These are phyloP conservation scores for Perdita meconis DNA, from an alignment of 2,888 invertebrate species.

Conservation along the genomic window DNA sequence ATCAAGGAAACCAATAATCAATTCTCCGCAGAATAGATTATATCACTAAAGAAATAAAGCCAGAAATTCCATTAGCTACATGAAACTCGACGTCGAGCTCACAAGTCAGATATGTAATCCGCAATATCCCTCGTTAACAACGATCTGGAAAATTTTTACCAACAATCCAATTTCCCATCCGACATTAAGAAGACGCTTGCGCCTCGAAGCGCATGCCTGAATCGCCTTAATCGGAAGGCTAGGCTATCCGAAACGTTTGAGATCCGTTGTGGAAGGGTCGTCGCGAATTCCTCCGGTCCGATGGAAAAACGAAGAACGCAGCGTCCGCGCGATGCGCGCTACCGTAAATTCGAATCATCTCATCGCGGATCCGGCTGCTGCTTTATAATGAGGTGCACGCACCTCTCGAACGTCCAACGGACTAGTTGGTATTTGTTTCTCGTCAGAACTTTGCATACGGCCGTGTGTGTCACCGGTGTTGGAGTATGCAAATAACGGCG, in stretches of 20 bases:
- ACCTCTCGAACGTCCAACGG: conserved; percentile 58
- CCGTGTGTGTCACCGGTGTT: conserved; percentile 59
- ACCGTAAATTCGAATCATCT: conserved; percentile 69
- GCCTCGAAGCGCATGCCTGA: neutral
- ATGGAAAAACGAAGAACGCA: conserved; percentile 17
- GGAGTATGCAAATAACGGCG: conserved; percentile 67
- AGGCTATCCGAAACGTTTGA: neutral
- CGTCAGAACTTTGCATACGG: conserved; percentile 73
- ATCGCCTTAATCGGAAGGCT: conserved; percentile 35
- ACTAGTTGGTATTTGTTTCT: conserved; percentile 73
- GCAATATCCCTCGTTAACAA: no score
- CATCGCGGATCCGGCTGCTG: conserved; percentile 57
- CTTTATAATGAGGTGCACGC: conserved; percentile 72
- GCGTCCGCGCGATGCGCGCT: conserved; percentile 23
- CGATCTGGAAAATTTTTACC: no score
- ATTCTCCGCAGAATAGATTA: no score
- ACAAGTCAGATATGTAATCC: no score
- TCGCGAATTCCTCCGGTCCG: conserved; percentile 38
- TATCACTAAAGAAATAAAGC: no score
- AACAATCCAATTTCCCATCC: neutral
- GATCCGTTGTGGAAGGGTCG: conserved; percentile 17
- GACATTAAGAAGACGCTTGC: neutral
- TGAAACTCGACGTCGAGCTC: no score
- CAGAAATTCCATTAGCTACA: no score
- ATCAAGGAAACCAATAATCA: no score